Conservation (phyloP, 37 sponge, comb jelly and placozoan genomes). For the Spongilla lacustris region DNA sequence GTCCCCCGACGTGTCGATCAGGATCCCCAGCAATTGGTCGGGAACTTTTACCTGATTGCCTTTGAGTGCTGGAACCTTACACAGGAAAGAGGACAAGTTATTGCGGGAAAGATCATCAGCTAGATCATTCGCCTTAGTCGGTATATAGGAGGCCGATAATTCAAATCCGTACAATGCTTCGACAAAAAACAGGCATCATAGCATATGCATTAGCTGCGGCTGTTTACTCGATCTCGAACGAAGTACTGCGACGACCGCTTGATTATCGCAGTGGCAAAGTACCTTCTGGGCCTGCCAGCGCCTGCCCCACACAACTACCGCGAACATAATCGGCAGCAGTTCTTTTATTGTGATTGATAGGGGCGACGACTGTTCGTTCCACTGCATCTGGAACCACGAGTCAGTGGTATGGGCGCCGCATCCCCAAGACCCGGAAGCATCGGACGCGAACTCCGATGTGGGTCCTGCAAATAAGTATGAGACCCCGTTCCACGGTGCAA, state of each 20-base stretch:
- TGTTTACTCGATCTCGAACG: background rate
- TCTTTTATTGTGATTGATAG: slow-evolving; percentile 11
- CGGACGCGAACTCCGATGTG: background rate
- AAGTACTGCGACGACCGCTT: slow-evolving; percentile 10
- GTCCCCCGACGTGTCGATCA: too few species aligned
- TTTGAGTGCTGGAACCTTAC: slow-evolving; percentile 20
- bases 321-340: slow-evolving; percentile 21
- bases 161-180: background rate
- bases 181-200: slow-evolving; percentile 13
- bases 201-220: background rate
- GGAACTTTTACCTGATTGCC: too few species aligned
- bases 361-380: background rate
- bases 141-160: background rate
- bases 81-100: slow-evolving; percentile 11
- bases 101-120: slow-evolving; percentile 9
- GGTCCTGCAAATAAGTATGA: background rate
- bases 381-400: slow-evolving; percentile 9
- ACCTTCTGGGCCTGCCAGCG: slow-evolving; percentile 2
- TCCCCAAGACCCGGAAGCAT: slow-evolving; percentile 38
- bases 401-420: slow-evolving; percentile 5
- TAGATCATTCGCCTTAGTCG: background rate
- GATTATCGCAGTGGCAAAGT: slow-evolving; percentile 4
- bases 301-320: slow-evolving; percentile 17
- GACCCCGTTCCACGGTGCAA: slow-evolving; percentile 14
- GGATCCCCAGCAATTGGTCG: too few species aligned